Conservation (phyloP, 2,113 vertebrate species). For the Podocnemis expansa region DNA sequence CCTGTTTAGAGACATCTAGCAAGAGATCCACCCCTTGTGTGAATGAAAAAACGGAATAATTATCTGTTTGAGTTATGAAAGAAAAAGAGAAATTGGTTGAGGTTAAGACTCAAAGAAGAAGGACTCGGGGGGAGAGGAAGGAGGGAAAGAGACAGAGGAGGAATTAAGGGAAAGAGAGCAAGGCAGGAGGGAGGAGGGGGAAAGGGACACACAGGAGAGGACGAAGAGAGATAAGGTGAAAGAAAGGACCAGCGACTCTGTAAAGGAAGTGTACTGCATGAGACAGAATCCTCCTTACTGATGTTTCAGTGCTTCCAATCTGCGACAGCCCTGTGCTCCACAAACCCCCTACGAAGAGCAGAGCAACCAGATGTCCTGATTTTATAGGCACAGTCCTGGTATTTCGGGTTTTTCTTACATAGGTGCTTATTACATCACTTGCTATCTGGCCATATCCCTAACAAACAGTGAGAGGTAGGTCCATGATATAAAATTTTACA, state of each 20-base stretch:
- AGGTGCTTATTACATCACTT: too few relatives aligned
- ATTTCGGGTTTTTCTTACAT: too few relatives aligned
- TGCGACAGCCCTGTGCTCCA: not conserved
- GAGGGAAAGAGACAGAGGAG: not conserved
- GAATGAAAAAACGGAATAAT: not conserved
- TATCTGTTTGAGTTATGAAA: too few relatives aligned
- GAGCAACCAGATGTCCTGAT: too few relatives aligned
- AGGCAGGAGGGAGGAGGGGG: not conserved
- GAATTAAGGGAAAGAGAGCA: not conserved
- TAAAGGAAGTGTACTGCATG: not conserved
- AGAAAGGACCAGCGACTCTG: not conserved
- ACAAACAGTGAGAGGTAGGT: not conserved
- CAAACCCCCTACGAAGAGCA: not conserved
- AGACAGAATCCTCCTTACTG: not conserved
- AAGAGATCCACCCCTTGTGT: not conserved
- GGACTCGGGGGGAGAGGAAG: too few relatives aligned
- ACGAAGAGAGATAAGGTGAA: not conserved
- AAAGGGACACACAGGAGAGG: not conserved
- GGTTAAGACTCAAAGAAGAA: not conserved
- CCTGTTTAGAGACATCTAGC: not conserved
- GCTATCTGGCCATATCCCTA: too few relatives aligned
- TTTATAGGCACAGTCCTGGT: too few relatives aligned
- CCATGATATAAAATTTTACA: too few relatives aligned
- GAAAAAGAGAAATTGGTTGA: not conserved
- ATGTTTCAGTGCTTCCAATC: not conserved